Evolutionary conservation across 2,113 vertebrate genomes (phyloP).

Genomic region (Nibea coibor): DNA sequence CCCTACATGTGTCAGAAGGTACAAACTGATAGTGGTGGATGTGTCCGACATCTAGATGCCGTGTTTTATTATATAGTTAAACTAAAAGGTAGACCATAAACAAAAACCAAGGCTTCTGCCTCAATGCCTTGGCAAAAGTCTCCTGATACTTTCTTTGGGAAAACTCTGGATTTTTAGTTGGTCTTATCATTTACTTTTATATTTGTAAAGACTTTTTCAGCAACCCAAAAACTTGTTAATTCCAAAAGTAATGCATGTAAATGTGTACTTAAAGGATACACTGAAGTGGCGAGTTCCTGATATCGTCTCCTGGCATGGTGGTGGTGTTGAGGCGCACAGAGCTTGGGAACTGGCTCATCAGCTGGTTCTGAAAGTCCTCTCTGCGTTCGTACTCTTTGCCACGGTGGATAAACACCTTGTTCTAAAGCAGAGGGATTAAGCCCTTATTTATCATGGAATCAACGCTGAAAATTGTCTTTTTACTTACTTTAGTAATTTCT

Average conservation of each 20-base stretch:
- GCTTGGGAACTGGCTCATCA: constrained; percentile 95
- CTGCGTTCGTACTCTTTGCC: constrained; percentile 97
- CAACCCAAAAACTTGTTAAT: not conserved
- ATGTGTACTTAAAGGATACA: constrained; percentile 88
- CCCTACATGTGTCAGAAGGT: not conserved
- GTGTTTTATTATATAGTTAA: not conserved
- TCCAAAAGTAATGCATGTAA: not conserved
- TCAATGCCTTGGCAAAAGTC: not conserved
- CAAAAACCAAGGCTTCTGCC: not conserved
- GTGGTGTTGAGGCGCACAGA: constrained; percentile 95
- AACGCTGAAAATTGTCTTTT: not conserved
- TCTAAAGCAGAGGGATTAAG: constrained; percentile 79
- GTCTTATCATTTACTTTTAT: constrained; percentile 9
- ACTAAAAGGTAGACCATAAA: constrained; percentile 3
- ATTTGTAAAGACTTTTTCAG: not conserved
- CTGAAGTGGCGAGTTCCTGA: constrained; percentile 88
- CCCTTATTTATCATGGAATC: not conserved
- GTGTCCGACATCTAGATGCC: not conserved
- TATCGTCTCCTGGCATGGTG: constrained; percentile 89
- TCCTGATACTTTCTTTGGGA: not conserved
- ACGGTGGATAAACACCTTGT: constrained; percentile 98
- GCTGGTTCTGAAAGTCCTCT: constrained; percentile 95
- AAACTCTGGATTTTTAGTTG: not conserved
- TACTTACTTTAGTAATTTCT: not conserved
- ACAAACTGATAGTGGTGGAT: not conserved